Evolutionary conservation across 2,113 vertebrate species (phyloP).

Genomic region (Pollachius pollachius): DNA sequence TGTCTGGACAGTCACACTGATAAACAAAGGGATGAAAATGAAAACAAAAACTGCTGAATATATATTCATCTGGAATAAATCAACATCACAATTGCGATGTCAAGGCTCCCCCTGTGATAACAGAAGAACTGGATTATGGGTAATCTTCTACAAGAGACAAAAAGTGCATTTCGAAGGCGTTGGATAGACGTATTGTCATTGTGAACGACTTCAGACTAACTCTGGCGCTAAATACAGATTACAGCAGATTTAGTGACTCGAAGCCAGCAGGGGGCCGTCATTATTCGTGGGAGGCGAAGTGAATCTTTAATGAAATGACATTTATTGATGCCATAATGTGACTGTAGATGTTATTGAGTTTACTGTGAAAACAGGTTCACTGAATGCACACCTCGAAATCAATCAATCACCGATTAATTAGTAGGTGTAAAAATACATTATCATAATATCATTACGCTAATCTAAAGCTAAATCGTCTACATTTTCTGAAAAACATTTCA

Average conservation of each 20-base stretch:
- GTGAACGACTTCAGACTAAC: slow-evolving; percentile 19
- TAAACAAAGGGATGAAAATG: neutral
- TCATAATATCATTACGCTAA: neutral
- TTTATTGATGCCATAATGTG: slow-evolving; percentile 38
- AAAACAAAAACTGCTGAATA: slow-evolving; percentile 5
- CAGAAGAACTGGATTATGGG: slow-evolving; percentile 1
- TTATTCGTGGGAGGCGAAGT: slow-evolving; percentile 81
- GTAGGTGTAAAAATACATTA: slow-evolving; percentile 5
- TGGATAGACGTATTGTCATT: slow-evolving; percentile 5
- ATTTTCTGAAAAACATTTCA: no score
- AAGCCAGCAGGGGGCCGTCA: slow-evolving; percentile 67
- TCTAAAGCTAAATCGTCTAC: neutral
- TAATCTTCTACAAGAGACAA: slow-evolving; percentile 3
- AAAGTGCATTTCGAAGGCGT: slow-evolving; percentile 11
- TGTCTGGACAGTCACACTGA: no score
- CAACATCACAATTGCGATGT: no score
- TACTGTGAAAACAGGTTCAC: slow-evolving; percentile 52
- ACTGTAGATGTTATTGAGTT: slow-evolving; percentile 74
- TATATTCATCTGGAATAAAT: slow-evolving; percentile 4
- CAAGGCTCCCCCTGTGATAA: no score
- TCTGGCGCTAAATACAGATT: neutral
- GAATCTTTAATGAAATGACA: slow-evolving; percentile 70
- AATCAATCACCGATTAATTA: slow-evolving; percentile 31
- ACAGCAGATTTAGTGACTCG: slow-evolving; percentile 27
- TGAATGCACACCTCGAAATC: slow-evolving; percentile 25